Percentiles rank a stretch among this genome's conserved stretches.
These are phyloP conservation scores for Xestia ashworthii DNA, from an alignment of 2,888 invertebrate species.

Conservation along the genomic window DNA sequence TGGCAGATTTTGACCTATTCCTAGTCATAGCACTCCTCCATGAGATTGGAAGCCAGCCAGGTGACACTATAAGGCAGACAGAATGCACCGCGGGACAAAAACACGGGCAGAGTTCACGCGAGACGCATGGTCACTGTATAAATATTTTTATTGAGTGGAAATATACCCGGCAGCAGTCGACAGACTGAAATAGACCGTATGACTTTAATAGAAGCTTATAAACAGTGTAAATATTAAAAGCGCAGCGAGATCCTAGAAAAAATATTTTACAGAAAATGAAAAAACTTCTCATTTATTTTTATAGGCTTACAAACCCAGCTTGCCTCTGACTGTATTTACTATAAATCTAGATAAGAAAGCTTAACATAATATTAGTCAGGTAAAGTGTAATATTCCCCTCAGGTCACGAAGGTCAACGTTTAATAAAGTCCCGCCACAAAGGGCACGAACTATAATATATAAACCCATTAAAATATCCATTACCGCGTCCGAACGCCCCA, in stretches of 20 bases:
- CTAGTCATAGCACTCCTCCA: constrained; percentile 15
- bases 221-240: constrained; percentile 1
- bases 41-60: constrained; percentile 59
- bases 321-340: background rate
- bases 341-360: constrained; percentile 19
- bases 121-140: constrained; percentile 32
- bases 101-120: constrained; percentile 43
- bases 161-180: constrained; percentile 40
- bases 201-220: constrained; percentile 40
- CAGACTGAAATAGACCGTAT: constrained; percentile 52
- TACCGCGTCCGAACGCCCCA: constrained; percentile 56
- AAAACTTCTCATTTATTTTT: constrained; percentile 10
- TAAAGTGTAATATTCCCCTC: constrained; percentile 26
- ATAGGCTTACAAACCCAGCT: background rate
- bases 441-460: constrained; percentile 63
- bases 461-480: constrained; percentile 65
- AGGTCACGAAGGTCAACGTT: constrained; percentile 61
- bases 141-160: constrained; percentile 62
- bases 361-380: constrained; percentile 20
- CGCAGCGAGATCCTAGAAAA: background rate
- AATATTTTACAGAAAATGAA: background rate
- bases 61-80: constrained; percentile 45
- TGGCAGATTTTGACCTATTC: constrained; percentile 13
- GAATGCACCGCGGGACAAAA: constrained; percentile 51
- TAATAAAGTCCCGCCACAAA: constrained; percentile 54